Evolutionary conservation across 1,140 invertebrate species (phyloP).

Genomic region (Uloborus diversus): DNA sequence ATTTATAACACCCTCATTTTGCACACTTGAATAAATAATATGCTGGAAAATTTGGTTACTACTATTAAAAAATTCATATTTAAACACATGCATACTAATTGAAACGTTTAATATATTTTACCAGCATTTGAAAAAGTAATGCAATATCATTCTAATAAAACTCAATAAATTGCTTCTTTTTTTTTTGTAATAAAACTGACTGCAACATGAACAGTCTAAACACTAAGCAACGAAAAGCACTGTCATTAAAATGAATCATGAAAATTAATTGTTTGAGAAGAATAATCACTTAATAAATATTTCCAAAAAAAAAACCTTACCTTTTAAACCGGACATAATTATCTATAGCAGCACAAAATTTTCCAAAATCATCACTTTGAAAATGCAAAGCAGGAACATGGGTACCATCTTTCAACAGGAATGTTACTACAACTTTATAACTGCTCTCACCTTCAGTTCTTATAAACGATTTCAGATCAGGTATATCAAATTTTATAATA

Average conservation of each 20-base stretch:
- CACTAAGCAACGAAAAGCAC: neutral
- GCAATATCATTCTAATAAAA: neutral
- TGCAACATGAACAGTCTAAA: neutral
- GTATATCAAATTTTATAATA: conserved; percentile 65
- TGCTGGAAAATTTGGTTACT: too few species aligned
- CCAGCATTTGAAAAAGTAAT: neutral
- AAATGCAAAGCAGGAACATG: conserved; percentile 84
- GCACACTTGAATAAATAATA: too few species aligned
- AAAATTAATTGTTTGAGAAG: neutral
- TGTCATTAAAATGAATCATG: neutral
- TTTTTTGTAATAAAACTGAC: too few species aligned
- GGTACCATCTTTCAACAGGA: conserved; percentile 73
- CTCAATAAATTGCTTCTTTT: neutral
- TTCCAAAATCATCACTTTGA: conserved; percentile 83
- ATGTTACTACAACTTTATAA: conserved; percentile 66
- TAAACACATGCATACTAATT: too few species aligned
- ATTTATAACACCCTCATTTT: too few species aligned
- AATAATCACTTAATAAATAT: neutral
- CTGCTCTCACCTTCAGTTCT: conserved; percentile 62
- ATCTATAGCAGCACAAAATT: conserved; percentile 73
- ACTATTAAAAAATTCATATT: too few species aligned
- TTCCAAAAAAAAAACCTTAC: conserved; percentile 60
- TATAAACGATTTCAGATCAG: conserved; percentile 68
- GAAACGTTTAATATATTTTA: too few species aligned
- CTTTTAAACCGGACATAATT: conserved; percentile 67